phyloP scores from a whole-genome alignment of 2,113 vertebrate genomes.

The Aramus guarauna region DNA sequence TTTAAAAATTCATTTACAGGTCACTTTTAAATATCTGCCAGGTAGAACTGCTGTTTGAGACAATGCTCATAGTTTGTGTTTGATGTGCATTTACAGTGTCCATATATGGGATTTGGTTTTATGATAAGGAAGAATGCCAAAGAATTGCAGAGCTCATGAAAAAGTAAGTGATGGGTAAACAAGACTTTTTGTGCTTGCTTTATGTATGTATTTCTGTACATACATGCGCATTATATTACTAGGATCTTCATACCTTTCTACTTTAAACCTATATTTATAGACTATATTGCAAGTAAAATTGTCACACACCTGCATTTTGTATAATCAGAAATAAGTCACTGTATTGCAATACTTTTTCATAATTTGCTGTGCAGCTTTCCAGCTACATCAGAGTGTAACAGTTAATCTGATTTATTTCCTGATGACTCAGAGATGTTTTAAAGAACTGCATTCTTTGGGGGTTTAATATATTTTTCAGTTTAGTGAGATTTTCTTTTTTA shows the following conservation, averaged over 20 bases:
- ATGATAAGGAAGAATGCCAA: slow-evolving; percentile 94
- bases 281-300: not conserved
- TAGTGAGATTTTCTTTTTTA: not conserved
- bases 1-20: not conserved
- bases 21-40: not conserved
- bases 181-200: not conserved
- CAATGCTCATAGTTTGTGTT: slow-evolving; percentile 57
- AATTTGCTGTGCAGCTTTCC: not conserved
- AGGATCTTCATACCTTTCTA: not conserved
- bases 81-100: slow-evolving; percentile 82
- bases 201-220: not conserved
- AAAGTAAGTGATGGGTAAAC: slow-evolving; percentile 81
- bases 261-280: not conserved
- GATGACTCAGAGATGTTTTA: not conserved
- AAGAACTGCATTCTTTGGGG: not conserved
- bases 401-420: slow-evolving; percentile 10
- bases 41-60: slow-evolving; percentile 23
- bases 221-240: not conserved
- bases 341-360: not conserved
- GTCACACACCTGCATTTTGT: not conserved
- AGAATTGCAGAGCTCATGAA: slow-evolving; percentile 94
- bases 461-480: not conserved
- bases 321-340: not conserved
- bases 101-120: slow-evolving; percentile 99
- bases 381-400: not conserved